phyloP scores from a whole-genome alignment of 1,140 invertebrate genomes.

The Sinonovacula constricta region DNA sequence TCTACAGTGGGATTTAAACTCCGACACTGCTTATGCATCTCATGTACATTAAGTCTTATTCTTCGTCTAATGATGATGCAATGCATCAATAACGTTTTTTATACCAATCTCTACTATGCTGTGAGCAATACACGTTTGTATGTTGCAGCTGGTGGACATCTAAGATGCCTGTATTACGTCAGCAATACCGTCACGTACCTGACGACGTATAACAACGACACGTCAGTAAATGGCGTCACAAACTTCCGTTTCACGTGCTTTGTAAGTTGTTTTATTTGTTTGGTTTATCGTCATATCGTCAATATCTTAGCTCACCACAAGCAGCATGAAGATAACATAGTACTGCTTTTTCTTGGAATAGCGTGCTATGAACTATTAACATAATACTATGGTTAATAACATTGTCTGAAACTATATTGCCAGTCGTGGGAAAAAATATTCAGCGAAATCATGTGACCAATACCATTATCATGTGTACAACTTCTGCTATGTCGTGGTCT shows the following conservation, averaged over 20 bases:
- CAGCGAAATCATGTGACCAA: too few species aligned
- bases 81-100: background rate
- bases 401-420: too few species aligned
- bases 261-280: too few species aligned
- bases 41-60: background rate
- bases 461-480: too few species aligned
- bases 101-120: background rate
- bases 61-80: background rate
- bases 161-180: conserved; percentile 42
- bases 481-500: too few species aligned
- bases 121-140: background rate
- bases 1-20: background rate
- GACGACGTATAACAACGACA: conserved; percentile 50
- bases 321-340: too few species aligned
- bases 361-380: too few species aligned
- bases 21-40: background rate
- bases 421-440: too few species aligned
- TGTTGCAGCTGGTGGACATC: conserved; percentile 46
- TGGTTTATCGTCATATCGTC: too few species aligned
- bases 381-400: too few species aligned
- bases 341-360: too few species aligned
- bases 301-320: too few species aligned
- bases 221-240: conserved; percentile 16
- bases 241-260: conserved; percentile 45
- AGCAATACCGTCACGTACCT: conserved; percentile 15